Base-by-base conservation (phyloP, 64 coral and sea anemone species). In the Stylophora pistillata region DNA sequence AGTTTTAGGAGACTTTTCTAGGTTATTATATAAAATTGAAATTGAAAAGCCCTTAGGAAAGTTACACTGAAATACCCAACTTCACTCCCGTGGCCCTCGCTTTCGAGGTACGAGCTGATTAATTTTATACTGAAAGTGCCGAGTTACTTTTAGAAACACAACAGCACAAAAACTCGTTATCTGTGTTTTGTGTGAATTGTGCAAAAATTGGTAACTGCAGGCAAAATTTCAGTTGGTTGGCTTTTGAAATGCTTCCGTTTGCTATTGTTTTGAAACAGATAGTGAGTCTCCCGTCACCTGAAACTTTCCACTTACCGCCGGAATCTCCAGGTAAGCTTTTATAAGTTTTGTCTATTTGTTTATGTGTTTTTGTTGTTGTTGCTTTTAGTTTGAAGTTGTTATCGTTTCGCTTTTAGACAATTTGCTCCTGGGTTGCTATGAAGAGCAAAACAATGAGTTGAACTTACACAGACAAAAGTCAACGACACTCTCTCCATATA, bases 361-460 rank as follows among this genome's bases (percentile, higher is more conserved):
- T 25, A 10, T n/a, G 21, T 68, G 64, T 25, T 68, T 10, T 26
- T 47, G 10, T 1, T 27, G n/a, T 68, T 25, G 23, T 68, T 21
- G 58, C 17, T 60, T 60, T 18, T 60, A 60, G 58, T 60, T 60
- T 15, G 17, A 60, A 60, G 11, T 60, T 15, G 58, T 60, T 7
- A 60, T 25, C 26, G 21, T 84, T 34, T 69, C 17, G 18, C 33
- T 84, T 53, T 64, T 34, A 84, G 80, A 47, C 53, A 62, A 84
- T 6, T 84, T 84, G 61, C 17, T 53, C 41, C 14, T 84, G 33
- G 80, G 80, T 70, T 84, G 80, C 26, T 84, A 52, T n/a, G 60
- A 69, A 84, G 15, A 53, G 27, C 60, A 84, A 32, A 68, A 69
- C 1, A 69, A 68, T n/a, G 23, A 84, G 4, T 69, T 61, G 25